Base-by-base conservation (phyloP, 2,888 invertebrate genomes). In the Spialia ferax region DNA sequence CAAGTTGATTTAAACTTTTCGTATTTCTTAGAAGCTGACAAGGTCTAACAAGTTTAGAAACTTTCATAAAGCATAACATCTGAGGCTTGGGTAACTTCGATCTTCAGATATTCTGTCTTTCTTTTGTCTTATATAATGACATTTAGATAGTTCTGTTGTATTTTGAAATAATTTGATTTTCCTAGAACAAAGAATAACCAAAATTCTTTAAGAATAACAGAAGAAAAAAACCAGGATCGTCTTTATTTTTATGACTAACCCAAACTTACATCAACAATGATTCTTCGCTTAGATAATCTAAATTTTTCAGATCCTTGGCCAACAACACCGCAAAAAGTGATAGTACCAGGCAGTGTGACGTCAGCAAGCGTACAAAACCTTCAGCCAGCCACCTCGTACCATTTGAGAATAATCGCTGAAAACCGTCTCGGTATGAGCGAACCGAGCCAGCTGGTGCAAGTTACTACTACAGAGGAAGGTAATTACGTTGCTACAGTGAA, bases 371-470 rank as follows among this genome's bases (percentile, higher is more conserved):
- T 98, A 42, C 96, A 96, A 80, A 97, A 97, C 80, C 94, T 98
- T 35, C 96, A 96, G 69, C 98, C 98, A 11, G 97, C 98, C 6
- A 97, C 97, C 70, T 96, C 97, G 15, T 99, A 98, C 91, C 97
- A 98, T 83, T 95, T 98, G 77, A 95, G 98, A 77, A 97, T 98
- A 80, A 95, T 98, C 76, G 98, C 98, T 8, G 97, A 98, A 86
- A 98, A 98, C 89, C 95, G 97, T 79, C 94, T 98, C 73, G 98
- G 98, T 2, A 95, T 97, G 74, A 98, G 98, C 76, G 97, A 97
- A 79, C 97, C 97, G 56, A 97, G 97, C 77, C 97, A 97, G 86
- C 95, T 97, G 26, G 95, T 97, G 56, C 97, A 97, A 94, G 96
- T 97, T n/a, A 97, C 96, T 64, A 97, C 97, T n/a, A 94, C 97